phyloP scores from a whole-genome alignment of 2,797 vertebrate species.

The Crax fasciolata region DNA sequence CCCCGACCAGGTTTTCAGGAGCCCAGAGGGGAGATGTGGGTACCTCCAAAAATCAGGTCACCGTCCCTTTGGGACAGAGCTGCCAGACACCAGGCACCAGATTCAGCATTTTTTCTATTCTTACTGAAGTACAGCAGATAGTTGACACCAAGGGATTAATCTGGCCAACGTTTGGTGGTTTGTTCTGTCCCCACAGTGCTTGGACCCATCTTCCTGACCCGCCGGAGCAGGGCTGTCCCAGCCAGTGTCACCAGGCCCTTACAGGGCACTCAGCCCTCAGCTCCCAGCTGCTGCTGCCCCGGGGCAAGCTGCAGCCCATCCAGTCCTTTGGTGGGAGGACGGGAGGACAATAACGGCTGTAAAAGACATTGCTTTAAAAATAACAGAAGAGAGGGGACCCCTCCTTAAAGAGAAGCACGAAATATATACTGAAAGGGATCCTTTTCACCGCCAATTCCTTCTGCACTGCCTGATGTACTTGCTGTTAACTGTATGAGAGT shows the following conservation, averaged over 20 bases:
- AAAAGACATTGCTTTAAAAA: conserved; percentile 74
- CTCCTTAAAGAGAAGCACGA: conserved; percentile 74
- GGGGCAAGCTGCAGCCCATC: conserved; percentile 75
- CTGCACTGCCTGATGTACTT: conserved; percentile 49
- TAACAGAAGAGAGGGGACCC: conserved; percentile 45
- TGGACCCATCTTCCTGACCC: conserved; percentile 63
- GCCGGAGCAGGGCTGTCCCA: conserved; percentile 67
- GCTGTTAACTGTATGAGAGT: conserved; percentile 34
- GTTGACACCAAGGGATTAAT: background rate
- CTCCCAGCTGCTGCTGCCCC: conserved; percentile 62
- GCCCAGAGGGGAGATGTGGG: background rate
- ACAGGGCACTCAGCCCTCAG: conserved; percentile 63
- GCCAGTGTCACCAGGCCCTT: conserved; percentile 58
- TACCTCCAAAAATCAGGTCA: background rate
- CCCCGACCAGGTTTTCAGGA: background rate
- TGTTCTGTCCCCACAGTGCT: conserved; percentile 12
- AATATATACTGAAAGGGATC: conserved; percentile 71
- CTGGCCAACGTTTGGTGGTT: background rate
- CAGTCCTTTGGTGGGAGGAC: conserved; percentile 48
- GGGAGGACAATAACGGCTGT: conserved; percentile 58
- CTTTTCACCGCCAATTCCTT: conserved; percentile 48
- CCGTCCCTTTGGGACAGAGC: background rate
- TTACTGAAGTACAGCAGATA: background rate
- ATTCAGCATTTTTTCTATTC: background rate
- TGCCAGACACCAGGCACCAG: background rate